Evolutionary conservation across 1,140 invertebrate species (phyloP).

Genomic region (Stegodyphus dumicola): DNA sequence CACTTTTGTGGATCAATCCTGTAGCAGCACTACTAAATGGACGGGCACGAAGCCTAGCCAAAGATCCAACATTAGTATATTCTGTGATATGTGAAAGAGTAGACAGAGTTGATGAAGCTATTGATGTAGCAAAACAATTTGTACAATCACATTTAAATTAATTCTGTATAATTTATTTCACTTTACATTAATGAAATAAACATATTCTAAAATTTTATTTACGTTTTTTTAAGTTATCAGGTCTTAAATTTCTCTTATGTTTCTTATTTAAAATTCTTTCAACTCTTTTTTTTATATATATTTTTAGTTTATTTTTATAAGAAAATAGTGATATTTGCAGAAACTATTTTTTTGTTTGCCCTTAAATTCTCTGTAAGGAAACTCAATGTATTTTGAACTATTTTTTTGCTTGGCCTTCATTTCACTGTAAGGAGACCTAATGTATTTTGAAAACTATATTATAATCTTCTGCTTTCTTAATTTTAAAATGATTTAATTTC

Average conservation of each 20-base stretch:
- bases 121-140: constrained; percentile 7
- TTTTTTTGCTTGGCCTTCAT: no score
- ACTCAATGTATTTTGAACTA: no score
- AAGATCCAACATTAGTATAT: constrained; percentile 45
- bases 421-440: no score
- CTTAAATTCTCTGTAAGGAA: no score
- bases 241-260: neutral
- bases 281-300: neutral
- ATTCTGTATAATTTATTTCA: neutral
- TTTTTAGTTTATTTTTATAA: no score
- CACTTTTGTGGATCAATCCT: constrained; percentile 45
- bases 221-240: neutral
- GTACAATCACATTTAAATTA: neutral
- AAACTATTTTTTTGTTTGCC: no score
- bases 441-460: no score
- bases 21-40: constrained; percentile 36
- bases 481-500: no score
- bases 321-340: no score
- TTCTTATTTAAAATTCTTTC: neutral
- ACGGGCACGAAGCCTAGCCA: constrained; percentile 5
- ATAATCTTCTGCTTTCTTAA: no score
- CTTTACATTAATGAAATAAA: neutral
- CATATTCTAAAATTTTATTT: neutral
- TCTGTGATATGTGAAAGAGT: constrained; percentile 27
- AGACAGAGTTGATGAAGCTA: constrained; percentile 26